Evolutionary conservation across 2,888 invertebrate species (phyloP), one percentile per base, ranked within the genome.

Genomic region (Epirrita christyi): DNA sequence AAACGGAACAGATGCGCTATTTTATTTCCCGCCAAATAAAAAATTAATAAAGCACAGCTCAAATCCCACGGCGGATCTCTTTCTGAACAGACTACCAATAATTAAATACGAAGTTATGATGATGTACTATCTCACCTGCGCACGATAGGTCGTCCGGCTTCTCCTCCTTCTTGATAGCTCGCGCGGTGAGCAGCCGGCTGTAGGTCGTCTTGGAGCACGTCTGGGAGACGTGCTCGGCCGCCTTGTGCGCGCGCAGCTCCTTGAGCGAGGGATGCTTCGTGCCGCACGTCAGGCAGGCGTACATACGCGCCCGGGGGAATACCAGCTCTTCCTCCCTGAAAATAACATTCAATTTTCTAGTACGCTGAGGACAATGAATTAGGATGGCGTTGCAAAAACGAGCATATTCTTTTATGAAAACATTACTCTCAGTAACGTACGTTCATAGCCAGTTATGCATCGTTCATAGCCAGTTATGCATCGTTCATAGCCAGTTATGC

Each of bases 201-300:
- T 85, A 84, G 1, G 81, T 70, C 41, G 81, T 76, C 63, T 78
- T 79, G 50, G 80, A 74, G 67, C 78, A 72, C 1, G 78, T 71
- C 27, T 83, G 77, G 40, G 66, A 63, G 34, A 92, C 89, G 75
- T 94, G 95, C 50, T 88, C 88, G 36, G 92, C 87, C 8, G 92
- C 78, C 64, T 92, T 93, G 78, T 95, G 95, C 14, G 93, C 91
- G 21, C 95, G 92, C 54, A 95, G 85, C 77, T 95, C 95, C 70
- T 94, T 94, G 1, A 93, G 89, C 36, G 94, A 93, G 29, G 92
- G 83, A 72, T 94, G 94, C 48, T 92, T 89, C 58, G 92, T 91
- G 5, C 91, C 89, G 71, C 95, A 95, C 36, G 90, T 84, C 0
- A 92, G 79, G 80, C 95, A 95, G 63, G 93, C 92, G 78, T 93